Conservation (phyloP, 2,113 vertebrate species). For the Zosterops pallidus region DNA sequence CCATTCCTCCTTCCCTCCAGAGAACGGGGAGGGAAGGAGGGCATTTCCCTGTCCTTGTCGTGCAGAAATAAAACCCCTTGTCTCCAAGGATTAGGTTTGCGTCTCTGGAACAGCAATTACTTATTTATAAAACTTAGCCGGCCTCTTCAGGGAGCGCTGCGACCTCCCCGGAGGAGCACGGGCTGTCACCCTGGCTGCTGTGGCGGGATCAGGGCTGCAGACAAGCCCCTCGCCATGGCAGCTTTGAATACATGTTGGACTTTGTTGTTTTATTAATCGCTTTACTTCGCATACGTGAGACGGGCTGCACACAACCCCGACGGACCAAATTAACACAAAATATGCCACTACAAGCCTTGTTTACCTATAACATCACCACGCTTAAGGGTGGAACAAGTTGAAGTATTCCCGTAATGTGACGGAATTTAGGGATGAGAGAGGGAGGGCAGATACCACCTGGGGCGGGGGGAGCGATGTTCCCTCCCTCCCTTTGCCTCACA, state of each 20-base stretch:
- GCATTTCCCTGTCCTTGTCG: neutral
- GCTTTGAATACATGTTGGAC: accelerated
- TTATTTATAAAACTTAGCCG: neutral
- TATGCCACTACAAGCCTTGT: neutral
- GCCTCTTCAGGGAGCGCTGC: accelerated
- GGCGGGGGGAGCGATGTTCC: too few species aligned
- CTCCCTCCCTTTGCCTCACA: neutral
- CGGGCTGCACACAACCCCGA: neutral
- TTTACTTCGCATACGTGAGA: accelerated
- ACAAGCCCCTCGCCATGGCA: accelerated
- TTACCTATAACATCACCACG: too few species aligned
- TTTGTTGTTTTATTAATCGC: neutral
- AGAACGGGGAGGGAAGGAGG: neutral
- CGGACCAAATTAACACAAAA: neutral
- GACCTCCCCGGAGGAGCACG: accelerated
- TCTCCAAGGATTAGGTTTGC: neutral
- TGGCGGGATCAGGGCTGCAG: too few species aligned
- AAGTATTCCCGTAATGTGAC: accelerated
- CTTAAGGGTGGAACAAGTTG: too few species aligned
- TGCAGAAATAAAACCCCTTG: neutral
- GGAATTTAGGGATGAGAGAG: accelerated
- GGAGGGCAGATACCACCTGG: neutral
- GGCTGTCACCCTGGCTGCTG: accelerated
- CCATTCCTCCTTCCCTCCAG: neutral
- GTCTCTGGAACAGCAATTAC: neutral